Percentiles rank a stretch among this genome's conserved stretches.
phyloP scores from a whole-genome alignment of 2,888 invertebrate genomes.

The Oscheius sp. region DNA sequence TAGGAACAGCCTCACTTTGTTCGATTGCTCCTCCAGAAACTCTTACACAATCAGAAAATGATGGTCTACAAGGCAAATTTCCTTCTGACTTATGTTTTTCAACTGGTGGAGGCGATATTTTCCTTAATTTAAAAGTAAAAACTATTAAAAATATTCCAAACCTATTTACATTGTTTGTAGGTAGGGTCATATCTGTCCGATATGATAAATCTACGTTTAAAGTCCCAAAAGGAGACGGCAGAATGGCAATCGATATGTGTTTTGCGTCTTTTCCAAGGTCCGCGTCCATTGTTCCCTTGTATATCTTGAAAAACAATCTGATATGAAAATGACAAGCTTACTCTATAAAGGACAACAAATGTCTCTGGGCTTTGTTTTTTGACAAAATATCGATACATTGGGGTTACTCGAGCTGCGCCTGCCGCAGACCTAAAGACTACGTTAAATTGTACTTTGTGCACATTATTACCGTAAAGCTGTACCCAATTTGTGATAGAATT shows the following conservation, averaged over 20 bases:
- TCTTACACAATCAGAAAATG: constrained; percentile 27
- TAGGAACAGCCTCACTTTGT: not conserved
- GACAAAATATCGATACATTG: constrained; percentile 45
- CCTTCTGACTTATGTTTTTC: not conserved
- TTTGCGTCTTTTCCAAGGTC: constrained; percentile 27
- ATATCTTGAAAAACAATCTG: constrained; percentile 11
- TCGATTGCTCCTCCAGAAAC: constrained; percentile 20
- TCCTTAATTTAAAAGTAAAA: not conserved
- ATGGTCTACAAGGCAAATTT: constrained; percentile 19
- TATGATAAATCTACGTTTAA: constrained; percentile 15
- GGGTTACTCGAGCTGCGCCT: constrained; percentile 43
- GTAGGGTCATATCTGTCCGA: constrained; percentile 22
- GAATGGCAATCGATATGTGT: constrained; percentile 15
- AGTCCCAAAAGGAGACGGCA: constrained; percentile 24
- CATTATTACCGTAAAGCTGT: constrained; percentile 28
- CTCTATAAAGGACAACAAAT: constrained; percentile 47
- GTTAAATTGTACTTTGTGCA: not conserved
- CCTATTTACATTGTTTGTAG: not conserved
- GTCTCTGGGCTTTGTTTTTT: constrained; percentile 48
- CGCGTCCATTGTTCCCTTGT: constrained; percentile 13
- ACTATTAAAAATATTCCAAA: not conserved
- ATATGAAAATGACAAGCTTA: constrained; percentile 2
- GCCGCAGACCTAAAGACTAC: constrained; percentile 25
- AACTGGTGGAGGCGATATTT: not conserved
- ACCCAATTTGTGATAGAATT: constrained; percentile 39